Evolutionary conservation across 1,140 invertebrate genomes (phyloP).

Genomic region (Laupala kohalensis): DNA sequence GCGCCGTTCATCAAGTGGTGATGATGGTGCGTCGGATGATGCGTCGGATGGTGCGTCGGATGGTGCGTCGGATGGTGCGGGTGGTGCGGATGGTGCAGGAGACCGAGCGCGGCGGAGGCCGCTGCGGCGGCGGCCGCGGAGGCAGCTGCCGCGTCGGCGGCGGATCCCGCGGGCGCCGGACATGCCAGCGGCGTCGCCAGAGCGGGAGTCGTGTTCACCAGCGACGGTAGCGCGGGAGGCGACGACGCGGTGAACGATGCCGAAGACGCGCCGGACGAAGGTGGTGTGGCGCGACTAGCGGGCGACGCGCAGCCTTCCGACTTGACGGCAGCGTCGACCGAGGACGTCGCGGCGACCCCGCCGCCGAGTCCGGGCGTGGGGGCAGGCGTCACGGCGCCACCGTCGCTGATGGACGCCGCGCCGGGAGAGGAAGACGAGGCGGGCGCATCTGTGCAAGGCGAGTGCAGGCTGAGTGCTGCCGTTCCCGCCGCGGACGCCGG

Average conservation of each 20-base stretch:
- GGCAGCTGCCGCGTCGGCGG: not conserved
- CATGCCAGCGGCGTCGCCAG: slow-evolving; percentile 3
- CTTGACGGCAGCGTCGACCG: slow-evolving; percentile 16
- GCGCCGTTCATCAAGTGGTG: slow-evolving; percentile 13
- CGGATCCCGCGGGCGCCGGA: not conserved
- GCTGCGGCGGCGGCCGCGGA: too few relatives aligned
- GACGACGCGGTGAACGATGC: slow-evolving; percentile 25
- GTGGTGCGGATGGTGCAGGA: not conserved
- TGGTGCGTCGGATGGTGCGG: not conserved
- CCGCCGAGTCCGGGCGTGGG: slow-evolving; percentile 30
- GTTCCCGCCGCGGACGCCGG: slow-evolving; percentile 1
- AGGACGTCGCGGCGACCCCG: slow-evolving; percentile 23
- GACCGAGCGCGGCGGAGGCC: too few relatives aligned
- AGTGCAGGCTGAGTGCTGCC: slow-evolving; percentile 21
- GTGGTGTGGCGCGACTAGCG: not conserved
- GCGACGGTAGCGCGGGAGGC: not conserved
- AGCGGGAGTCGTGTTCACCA: not conserved
- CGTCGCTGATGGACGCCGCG: too few relatives aligned
- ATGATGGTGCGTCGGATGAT: not conserved
- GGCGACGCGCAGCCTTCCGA: slow-evolving; percentile 14
- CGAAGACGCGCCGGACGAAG: slow-evolving; percentile 17
- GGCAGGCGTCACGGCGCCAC: slow-evolving; percentile 23
- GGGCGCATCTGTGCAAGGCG: slow-evolving; percentile 15
- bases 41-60: too few relatives aligned
- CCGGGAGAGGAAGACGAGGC: slow-evolving; percentile 4